Evolutionary conservation across 2,888 invertebrate genomes (phyloP).

Genomic region (Phortica magna): DNA sequence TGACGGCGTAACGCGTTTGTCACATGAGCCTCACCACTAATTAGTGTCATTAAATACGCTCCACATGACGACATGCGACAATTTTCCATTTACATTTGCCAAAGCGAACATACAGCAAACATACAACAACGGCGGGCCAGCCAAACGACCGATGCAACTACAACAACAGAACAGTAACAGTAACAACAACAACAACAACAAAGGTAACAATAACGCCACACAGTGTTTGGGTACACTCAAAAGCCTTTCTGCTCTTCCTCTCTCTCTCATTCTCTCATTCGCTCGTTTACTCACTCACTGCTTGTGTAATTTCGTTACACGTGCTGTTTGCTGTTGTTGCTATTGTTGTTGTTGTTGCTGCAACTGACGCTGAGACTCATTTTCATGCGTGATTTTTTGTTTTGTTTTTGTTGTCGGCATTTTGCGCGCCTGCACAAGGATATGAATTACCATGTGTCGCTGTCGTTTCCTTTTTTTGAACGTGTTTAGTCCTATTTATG

Average conservation of each 20-base stretch:
- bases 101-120: neutral
- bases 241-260: neutral
- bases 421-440: constrained; percentile 18
- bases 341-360: neutral
- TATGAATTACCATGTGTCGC: constrained; percentile 28
- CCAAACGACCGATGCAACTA: constrained; percentile 11
- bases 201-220: neutral
- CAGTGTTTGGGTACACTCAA: neutral
- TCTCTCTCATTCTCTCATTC: constrained; percentile 21
- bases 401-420: neutral
- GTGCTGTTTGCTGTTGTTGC: constrained; percentile 6
- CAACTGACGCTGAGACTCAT: neutral
- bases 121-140: neutral
- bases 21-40: constrained; percentile 77
- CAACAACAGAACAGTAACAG: constrained; percentile 25
- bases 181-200: constrained; percentile 30
- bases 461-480: neutral
- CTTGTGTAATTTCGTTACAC: constrained; percentile 29
- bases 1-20: constrained; percentile 72
- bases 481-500: constrained; percentile 4
- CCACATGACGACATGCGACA: constrained; percentile 57
- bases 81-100: constrained; percentile 16
- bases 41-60: constrained; percentile 78
- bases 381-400: neutral
- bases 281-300: constrained; percentile 12